Base-by-base conservation (phyloP, 1,140 invertebrate genomes). In the Drosophila tristis region DNA sequence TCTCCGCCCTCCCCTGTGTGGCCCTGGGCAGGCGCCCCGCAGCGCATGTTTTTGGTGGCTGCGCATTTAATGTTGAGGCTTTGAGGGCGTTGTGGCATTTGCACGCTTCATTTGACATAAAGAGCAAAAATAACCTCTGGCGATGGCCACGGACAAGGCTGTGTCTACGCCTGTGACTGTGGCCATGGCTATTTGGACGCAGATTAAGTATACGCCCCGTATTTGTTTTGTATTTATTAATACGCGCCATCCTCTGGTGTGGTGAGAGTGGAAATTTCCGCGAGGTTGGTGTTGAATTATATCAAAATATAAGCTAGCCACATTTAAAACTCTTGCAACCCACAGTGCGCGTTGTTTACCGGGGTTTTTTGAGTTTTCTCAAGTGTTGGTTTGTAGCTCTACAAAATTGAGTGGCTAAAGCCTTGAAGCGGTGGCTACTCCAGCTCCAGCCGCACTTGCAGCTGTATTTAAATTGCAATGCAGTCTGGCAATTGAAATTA, bases 101-200 rank as follows among this genome's bases (percentile, higher is more conserved):
- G 78, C 78, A 87, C 84, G 82, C 82, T 87, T 87, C 82, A 87
- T 87, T 87, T 82, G 82, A 66, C 85, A 89, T 81, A 87, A 87
- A 89, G 78, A 79, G 65, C 78, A 65, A 89, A 87, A 87, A 87
- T 86, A 87, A 67, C 78, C 82, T 66, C 58, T 29, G 48, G 78
- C 74, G 57, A 43, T 65, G 50, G 51, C 43, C 47, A 26, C n/a
- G 61, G 59, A 31, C 57, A 35, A 31, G 45, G n/a, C 29, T 29
- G 48, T 25, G 31, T 11, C 31, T 35, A 9, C 31, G 31, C 78
- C 82, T 66, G 48, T 42, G 47, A 68, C 74, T 60, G 49, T 65
- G 50, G 42, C 39, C 57, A 35, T 29, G 45, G n/a, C 29, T 29
- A 39, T 31, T 47, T 50, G 54, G 50, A 44, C 58, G 23, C 63